A percentile compares a stretch with the other conserved stretches of the same genome.
These are phyloP conservation scores for Folsomia candida DNA, from an alignment of 2,888 invertebrate species.

Conservation along the genomic window DNA sequence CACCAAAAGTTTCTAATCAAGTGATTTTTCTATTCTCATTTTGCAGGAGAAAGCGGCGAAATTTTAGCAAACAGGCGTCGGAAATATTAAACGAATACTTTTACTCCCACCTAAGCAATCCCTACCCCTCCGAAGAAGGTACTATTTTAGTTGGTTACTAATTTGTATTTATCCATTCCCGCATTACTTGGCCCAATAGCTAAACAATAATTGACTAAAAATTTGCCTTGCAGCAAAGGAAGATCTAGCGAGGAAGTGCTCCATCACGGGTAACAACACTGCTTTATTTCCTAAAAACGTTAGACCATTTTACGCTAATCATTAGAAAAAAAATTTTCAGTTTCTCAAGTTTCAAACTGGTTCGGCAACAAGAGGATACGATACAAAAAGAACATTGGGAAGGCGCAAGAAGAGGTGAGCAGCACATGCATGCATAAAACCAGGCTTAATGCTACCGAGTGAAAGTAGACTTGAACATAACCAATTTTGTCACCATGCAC, in stretches of 20 bases:
- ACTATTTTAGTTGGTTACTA: no score
- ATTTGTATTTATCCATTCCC: no score
- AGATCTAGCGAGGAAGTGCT: slow-evolving; percentile 97
- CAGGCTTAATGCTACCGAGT: no score
- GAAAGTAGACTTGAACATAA: no score
- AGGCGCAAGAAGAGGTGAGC: slow-evolving; percentile 99
- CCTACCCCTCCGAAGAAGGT: slow-evolving; percentile 99
- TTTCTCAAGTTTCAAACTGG: slow-evolving; percentile 92
- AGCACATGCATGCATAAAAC: no score
- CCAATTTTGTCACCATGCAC: no score
- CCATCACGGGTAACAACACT: slow-evolving; percentile 97
- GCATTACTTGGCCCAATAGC: no score
- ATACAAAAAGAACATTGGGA: slow-evolving; percentile 99
- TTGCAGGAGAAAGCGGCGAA: slow-evolving; percentile 86
- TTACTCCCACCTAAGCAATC: slow-evolving; percentile 98
- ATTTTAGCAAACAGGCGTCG: slow-evolving; percentile 99
- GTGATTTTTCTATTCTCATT: slow-evolving; percentile 52
- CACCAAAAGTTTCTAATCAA: neutral
- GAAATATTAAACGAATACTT: slow-evolving; percentile 99
- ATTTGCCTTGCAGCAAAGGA: no score
- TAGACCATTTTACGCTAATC: no score
- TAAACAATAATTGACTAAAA: no score
- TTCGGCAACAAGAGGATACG: slow-evolving; percentile 99
- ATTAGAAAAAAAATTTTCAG: no score
- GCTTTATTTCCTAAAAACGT: no score